Percentiles rank a stretch among this genome's conserved stretches.
Evolutionary conservation across 64 coral and sea anemone genomes (phyloP).

Genomic region (Pachyseris speciosa): DNA sequence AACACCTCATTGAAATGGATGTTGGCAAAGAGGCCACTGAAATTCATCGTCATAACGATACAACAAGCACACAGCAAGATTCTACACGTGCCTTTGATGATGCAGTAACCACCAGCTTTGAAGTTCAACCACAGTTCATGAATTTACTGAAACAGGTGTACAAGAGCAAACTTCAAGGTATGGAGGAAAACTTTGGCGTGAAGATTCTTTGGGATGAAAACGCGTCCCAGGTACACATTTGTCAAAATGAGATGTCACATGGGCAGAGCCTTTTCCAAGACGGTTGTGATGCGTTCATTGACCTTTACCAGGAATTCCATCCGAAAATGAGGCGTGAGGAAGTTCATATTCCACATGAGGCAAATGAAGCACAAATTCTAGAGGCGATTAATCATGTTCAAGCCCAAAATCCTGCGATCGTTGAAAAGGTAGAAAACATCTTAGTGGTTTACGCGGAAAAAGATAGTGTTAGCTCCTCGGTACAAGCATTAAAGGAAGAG

Average conservation of each 20-base stretch:
- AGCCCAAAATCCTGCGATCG: not conserved
- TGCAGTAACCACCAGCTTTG: not conserved
- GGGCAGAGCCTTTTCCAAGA: not conserved
- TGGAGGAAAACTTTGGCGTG: not conserved
- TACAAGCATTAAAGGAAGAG: not conserved
- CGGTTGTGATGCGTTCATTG: conserved; percentile 10
- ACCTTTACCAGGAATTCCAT: conserved; percentile 28
- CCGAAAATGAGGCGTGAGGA: not conserved
- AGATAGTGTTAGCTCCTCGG: not conserved
- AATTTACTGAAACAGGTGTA: not conserved
- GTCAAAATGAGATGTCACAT: not conserved
- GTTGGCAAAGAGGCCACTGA: too few relatives aligned
- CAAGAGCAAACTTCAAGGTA: not conserved
- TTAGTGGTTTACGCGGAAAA: not conserved
- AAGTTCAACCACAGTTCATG: conserved; percentile 31
- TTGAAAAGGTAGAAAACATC: not conserved
- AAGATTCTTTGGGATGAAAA: conserved; percentile 31
- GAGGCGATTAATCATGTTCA: not conserved
- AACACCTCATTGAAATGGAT: not conserved
- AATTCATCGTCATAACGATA: too few relatives aligned
- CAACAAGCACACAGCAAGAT: not conserved
- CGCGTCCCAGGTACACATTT: not conserved
- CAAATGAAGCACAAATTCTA: too few relatives aligned
- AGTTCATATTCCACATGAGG: not conserved
- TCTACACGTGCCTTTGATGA: not conserved